These are phyloP conservation scores for Cephus sareptanus DNA, from an alignment of 2,888 invertebrate genomes.

Conservation along the genomic window DNA sequence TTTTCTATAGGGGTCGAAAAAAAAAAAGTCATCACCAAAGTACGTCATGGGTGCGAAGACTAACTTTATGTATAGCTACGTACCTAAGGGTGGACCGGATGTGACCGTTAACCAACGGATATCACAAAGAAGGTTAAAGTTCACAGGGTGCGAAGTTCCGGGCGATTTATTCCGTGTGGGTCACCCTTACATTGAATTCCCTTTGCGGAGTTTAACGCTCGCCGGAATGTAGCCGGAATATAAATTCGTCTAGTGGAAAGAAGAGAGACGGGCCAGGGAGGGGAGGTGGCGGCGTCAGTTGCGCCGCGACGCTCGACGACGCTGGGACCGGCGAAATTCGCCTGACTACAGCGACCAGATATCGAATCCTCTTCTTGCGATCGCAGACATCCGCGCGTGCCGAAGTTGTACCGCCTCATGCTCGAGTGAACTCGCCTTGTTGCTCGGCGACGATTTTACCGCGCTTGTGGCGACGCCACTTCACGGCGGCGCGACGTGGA, in stretches of 20 bases:
- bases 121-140: neutral
- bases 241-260: neutral
- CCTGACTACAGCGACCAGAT: conserved; percentile 4
- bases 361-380: conserved; percentile 6
- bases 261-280: neutral
- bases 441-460: neutral
- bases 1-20: neutral
- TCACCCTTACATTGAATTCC: neutral
- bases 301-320: neutral
- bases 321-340: neutral
- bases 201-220: neutral
- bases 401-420: neutral
- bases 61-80: no score
- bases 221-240: conserved; percentile 7
- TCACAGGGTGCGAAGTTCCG: neutral
- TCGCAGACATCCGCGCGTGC: conserved; percentile 1
- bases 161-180: neutral
- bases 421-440: neutral
- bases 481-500: conserved; percentile 12
- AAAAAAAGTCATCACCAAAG: neutral
- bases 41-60: no score
- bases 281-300: neutral
- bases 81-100: neutral
- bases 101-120: neutral
- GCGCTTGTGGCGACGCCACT: conserved; percentile 13